phyloP scores from a whole-genome alignment of 2,888 invertebrate species.

The Trichopoda pennipes region DNA sequence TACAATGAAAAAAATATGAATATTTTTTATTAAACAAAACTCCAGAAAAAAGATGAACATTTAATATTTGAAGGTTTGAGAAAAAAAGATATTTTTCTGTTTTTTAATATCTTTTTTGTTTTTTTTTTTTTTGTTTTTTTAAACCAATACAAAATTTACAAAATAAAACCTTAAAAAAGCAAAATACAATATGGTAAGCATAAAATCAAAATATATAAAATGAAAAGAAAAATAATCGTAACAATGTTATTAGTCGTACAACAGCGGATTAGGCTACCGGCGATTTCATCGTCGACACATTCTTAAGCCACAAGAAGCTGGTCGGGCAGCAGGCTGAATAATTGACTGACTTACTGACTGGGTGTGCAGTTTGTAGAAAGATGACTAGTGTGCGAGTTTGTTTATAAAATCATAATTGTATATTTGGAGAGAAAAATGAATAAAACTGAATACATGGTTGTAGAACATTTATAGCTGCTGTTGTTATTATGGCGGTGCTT shows the following conservation, averaged over 20 bases:
- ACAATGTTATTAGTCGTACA: slow-evolving; percentile 81
- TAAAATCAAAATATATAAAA: slow-evolving; percentile 59
- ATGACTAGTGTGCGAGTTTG: slow-evolving; percentile 32
- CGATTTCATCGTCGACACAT: slow-evolving; percentile 73
- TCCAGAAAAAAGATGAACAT: slow-evolving; percentile 57
- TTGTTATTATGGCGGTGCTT: slow-evolving; percentile 62
- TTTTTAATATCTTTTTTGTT: slow-evolving; percentile 27
- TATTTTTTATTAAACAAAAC: slow-evolving; percentile 49
- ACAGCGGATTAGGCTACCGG: slow-evolving; percentile 81
- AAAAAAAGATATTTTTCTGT: slow-evolving; percentile 32
- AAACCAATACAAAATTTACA: slow-evolving; percentile 55
- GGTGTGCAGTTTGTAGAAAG: slow-evolving; percentile 45
- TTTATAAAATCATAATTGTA: slow-evolving; percentile 8
- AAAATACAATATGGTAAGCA: slow-evolving; percentile 22
- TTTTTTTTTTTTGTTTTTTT: slow-evolving; percentile 8
- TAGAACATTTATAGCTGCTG: slow-evolving; percentile 54
- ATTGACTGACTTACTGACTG: slow-evolving; percentile 27
- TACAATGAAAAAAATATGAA: not conserved
- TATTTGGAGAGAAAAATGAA: not conserved
- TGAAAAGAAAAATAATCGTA: slow-evolving; percentile 78
- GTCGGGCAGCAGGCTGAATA: slow-evolving; percentile 18
- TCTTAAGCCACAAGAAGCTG: slow-evolving; percentile 41
- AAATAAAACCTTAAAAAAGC: slow-evolving; percentile 35
- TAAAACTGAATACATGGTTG: slow-evolving; percentile 20
- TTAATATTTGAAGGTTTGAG: slow-evolving; percentile 41